These are phyloP conservation scores for Eurytemora carolleeae DNA, from an alignment of 1,140 invertebrate species.

Conservation along the genomic window DNA sequence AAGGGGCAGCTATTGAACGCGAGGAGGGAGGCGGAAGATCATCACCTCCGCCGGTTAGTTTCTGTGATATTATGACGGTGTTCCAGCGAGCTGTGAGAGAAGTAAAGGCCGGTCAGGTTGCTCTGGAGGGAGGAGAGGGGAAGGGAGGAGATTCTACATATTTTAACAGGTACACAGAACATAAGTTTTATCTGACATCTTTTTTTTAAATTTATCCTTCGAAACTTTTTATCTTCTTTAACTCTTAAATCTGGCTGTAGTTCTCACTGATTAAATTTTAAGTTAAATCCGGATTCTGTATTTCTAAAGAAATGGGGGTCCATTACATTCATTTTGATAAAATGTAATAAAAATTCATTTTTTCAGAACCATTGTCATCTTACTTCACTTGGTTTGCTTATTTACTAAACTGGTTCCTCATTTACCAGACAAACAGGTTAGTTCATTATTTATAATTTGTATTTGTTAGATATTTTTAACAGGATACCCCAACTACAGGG, in stretches of 20 bases:
- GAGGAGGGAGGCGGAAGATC: too few species aligned
- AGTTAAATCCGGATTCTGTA: too few species aligned
- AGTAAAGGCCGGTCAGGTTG: background rate
- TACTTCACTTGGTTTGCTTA: slow-evolving; percentile 54
- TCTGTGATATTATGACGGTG: slow-evolving; percentile 56
- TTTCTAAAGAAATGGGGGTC: too few species aligned
- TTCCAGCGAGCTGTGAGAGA: slow-evolving; percentile 46
- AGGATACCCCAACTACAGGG: too few species aligned
- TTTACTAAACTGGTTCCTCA: slow-evolving; percentile 35
- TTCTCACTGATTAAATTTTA: too few species aligned
- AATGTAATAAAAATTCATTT: slow-evolving; percentile 21
- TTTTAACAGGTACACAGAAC: background rate
- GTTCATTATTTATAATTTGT: slow-evolving; percentile 12
- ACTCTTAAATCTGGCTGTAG: too few species aligned
- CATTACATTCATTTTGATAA: slow-evolving; percentile 1
- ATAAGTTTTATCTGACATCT: background rate
- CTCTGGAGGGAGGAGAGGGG: background rate
- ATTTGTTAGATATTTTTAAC: background rate
- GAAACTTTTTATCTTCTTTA: too few species aligned
- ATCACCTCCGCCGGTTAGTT: slow-evolving; percentile 41
- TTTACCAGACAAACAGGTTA: slow-evolving; percentile 24
- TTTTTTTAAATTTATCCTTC: too few species aligned
- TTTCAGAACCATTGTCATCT: slow-evolving; percentile 32
- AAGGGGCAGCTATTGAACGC: background rate
- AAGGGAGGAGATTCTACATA: background rate